Evolutionary conservation across 2,888 invertebrate species (phyloP).

Genomic region (Noctua comes): DNA sequence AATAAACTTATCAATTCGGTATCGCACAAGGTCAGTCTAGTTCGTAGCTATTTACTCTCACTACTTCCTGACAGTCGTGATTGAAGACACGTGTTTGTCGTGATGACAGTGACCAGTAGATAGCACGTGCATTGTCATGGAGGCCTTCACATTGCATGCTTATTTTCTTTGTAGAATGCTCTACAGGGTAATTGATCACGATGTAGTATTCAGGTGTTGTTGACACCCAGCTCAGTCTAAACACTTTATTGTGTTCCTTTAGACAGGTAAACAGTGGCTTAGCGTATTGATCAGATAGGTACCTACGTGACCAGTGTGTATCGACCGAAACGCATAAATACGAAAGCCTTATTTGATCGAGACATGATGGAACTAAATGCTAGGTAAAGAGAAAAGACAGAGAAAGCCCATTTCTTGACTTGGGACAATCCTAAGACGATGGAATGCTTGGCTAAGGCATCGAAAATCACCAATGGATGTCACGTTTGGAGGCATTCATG

Average conservation of each 20-base stretch:
- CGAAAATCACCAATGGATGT: background rate
- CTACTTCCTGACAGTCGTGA: slow-evolving; percentile 40
- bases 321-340: background rate
- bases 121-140: slow-evolving; percentile 2
- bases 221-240: background rate
- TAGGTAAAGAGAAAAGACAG: background rate
- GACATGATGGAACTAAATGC: background rate
- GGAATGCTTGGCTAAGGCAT: background rate
- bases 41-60: background rate
- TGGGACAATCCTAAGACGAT: background rate
- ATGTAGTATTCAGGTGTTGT: slow-evolving; percentile 9
- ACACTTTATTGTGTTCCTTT: background rate
- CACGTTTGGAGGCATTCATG: background rate
- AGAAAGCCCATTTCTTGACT: background rate
- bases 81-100: slow-evolving; percentile 3
- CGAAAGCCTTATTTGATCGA: background rate
- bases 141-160: slow-evolving; percentile 2
- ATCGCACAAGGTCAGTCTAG: background rate
- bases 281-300: background rate
- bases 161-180: slow-evolving; percentile 4
- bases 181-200: slow-evolving; percentile 20
- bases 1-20: slow-evolving; percentile 9
- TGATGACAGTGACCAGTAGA: slow-evolving; percentile 10
- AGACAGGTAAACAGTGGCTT: background rate
- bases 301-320: background rate